A percentile compares a stretch with the other conserved stretches of the same genome.
Evolutionary conservation across 2,113 vertebrate species (phyloP).

Genomic region (Brachyhypopomus gauderio): DNA sequence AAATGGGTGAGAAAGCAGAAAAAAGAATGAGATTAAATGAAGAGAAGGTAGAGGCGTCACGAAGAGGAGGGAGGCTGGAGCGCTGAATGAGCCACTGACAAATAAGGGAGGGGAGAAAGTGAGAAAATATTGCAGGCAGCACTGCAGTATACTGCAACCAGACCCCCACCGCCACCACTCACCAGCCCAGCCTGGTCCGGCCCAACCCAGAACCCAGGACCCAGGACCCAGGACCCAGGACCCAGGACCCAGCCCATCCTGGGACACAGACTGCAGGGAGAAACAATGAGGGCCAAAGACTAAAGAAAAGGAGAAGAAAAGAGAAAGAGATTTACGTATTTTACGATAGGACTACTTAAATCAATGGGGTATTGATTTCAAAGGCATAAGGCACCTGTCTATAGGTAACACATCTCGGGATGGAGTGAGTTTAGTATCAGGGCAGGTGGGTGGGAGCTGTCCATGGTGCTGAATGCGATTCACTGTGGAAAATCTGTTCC

Average conservation of each 20-base stretch:
- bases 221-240: no score
- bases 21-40: constrained; percentile 4
- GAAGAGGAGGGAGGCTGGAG: constrained; percentile 23
- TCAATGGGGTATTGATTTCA: constrained; percentile 48
- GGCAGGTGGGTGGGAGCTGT: constrained; percentile 15
- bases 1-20: constrained; percentile 12
- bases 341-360: constrained; percentile 28
- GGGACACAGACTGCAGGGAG: no score
- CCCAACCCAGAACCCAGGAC: not conserved
- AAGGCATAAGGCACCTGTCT: constrained; percentile 37
- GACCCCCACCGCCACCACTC: not conserved
- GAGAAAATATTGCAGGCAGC: constrained; percentile 22
- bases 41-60: constrained; percentile 24
- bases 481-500: constrained; percentile 3
- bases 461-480: constrained; percentile 44
- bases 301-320: not conserved
- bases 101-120: constrained; percentile 8
- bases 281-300: not conserved
- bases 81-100: constrained; percentile 16
- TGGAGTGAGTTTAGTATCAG: not conserved
- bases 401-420: constrained; percentile 38
- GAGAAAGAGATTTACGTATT: not conserved
- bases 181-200: not conserved
- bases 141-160: constrained; percentile 47
- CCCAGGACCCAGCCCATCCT: no score